These are phyloP conservation scores for Odobenus rosmarus DNA, from an alignment of 2,113 vertebrate species.

Conservation along the genomic window DNA sequence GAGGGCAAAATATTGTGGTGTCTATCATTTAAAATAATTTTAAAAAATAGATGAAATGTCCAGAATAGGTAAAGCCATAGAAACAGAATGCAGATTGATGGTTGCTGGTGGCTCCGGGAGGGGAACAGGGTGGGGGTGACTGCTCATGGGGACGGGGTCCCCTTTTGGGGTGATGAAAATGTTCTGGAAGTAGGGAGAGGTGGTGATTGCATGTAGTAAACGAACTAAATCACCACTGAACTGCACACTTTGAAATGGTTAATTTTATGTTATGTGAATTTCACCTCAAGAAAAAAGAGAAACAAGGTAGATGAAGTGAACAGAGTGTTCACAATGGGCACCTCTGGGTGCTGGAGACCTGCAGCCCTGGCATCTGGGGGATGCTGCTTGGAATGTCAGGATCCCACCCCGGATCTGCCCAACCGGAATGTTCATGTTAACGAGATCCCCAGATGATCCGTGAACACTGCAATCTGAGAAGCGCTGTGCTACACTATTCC, in stretches of 20 bases:
- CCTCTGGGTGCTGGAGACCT: neutral
- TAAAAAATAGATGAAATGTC: neutral
- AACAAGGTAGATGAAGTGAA: neutral
- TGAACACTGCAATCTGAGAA: neutral
- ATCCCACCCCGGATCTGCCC: neutral
- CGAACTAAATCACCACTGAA: neutral
- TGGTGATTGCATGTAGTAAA: too few relatives aligned
- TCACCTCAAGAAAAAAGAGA: neutral
- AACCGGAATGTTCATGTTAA: neutral
- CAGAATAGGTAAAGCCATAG: neutral
- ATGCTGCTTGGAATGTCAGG: neutral
- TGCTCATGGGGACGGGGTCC: too few relatives aligned
- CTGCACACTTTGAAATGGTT: neutral
- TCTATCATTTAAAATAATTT: neutral
- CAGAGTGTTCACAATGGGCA: accelerated
- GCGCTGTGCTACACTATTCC: accelerated
- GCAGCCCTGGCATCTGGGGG: neutral
- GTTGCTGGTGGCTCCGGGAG: neutral
- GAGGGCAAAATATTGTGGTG: neutral
- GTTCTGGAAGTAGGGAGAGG: neutral
- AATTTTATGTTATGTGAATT: neutral
- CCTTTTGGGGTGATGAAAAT: neutral
- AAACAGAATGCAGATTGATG: neutral
- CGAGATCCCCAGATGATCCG: neutral
- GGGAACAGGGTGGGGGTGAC: neutral